A percentile compares a stretch with the other conserved stretches of the same genome.
Conservation (phyloP, 2,888 invertebrate genomes). For the Panopea generosa region DNA sequence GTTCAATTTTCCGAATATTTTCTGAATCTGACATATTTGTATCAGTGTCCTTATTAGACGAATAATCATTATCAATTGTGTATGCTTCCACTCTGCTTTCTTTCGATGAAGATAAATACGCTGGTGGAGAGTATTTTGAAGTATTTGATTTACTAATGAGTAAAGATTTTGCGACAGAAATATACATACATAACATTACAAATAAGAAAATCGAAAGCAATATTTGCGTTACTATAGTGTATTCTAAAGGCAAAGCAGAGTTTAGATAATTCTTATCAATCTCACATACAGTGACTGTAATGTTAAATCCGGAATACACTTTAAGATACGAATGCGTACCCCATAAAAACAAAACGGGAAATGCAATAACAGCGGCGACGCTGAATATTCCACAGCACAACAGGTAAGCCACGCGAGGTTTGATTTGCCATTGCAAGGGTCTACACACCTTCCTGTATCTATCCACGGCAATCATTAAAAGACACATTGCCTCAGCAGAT, state of each 20-base stretch:
- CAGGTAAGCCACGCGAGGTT: conserved; percentile 4
- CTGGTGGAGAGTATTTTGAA: too few relatives aligned
- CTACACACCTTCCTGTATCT: conserved; percentile 71
- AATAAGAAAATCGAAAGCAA: background rate
- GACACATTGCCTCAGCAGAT: conserved; percentile 57
- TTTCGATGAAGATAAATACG: background rate
- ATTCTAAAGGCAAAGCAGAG: background rate
- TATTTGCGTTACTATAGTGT: background rate
- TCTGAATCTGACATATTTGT: background rate
- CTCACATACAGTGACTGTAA: conserved; percentile 24
- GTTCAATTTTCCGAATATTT: background rate
- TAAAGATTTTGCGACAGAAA: conserved; percentile 3
- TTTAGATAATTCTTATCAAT: conserved; percentile 3
- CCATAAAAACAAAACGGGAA: conserved; percentile 31
- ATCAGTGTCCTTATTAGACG: background rate
- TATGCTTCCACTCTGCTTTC: background rate
- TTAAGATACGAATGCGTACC: conserved; percentile 6
- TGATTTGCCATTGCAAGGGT: conserved; percentile 56
- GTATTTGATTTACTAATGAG: too few relatives aligned
- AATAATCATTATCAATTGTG: background rate
- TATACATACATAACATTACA: conserved; percentile 13
- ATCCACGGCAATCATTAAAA: conserved; percentile 68
- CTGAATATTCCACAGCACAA: conserved; percentile 6
- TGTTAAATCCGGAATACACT: conserved; percentile 7
- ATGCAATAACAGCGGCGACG: conserved; percentile 6